Evolutionary conservation across 2,888 invertebrate species (phyloP).

Genomic region (Callinectes sapidus): DNA sequence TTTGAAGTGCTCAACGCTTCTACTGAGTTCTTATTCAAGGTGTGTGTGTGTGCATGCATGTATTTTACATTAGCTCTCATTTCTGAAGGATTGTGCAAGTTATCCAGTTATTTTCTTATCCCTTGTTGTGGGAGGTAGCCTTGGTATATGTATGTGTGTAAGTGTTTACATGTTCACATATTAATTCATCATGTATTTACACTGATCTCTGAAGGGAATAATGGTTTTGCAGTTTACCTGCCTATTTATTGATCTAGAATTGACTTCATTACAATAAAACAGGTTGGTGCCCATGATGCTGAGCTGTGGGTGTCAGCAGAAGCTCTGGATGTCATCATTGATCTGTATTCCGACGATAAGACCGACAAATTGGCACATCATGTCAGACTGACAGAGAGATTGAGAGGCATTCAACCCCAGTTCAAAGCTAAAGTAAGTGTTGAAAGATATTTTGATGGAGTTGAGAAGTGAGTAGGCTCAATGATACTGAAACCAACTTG

Average conservation of each 20-base stretch:
- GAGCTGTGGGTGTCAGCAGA: constrained; percentile 86
- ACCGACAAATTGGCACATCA: constrained; percentile 82
- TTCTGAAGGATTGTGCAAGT: no score
- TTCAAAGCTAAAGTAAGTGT: constrained; percentile 82
- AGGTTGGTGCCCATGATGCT: constrained; percentile 76
- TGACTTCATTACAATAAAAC: not conserved
- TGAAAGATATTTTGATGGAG: not conserved
- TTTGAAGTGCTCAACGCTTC: constrained; percentile 51
- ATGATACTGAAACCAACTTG: not conserved
- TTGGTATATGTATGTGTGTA: no score
- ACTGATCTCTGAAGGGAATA: no score
- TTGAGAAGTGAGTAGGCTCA: not conserved
- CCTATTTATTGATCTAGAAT: not conserved
- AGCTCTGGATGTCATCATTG: constrained; percentile 85
- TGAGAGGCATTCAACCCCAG: constrained; percentile 80
- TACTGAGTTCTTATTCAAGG: constrained; percentile 60
- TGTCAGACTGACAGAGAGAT: constrained; percentile 81
- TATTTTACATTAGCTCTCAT: no score
- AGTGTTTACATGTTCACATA: not conserved
- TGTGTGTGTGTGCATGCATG: not conserved
- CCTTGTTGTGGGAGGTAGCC: no score
- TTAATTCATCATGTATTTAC: not conserved
- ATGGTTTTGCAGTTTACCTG: no score
- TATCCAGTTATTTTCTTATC: no score
- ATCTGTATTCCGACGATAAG: constrained; percentile 86